phyloP scores from a whole-genome alignment of 1,140 invertebrate species.

The Pollicipes pollicipes region DNA sequence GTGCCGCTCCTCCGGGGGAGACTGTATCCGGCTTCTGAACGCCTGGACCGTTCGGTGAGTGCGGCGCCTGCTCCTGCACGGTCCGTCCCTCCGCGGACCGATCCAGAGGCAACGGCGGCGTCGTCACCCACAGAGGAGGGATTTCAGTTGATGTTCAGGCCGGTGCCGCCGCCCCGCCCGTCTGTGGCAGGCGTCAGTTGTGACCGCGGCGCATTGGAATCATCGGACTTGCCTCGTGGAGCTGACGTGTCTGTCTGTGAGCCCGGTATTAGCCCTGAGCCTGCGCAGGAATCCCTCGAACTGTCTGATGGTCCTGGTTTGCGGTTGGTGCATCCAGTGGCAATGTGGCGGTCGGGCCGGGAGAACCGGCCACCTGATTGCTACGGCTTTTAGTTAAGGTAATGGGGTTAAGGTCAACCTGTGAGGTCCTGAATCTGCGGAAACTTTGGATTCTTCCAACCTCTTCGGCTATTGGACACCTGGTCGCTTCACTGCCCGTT shows the following conservation, averaged over 20 bases:
- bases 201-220: no score
- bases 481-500: no score
- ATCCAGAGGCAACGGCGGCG: no score
- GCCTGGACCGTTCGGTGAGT: neutral
- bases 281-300: neutral
- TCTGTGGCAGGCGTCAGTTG: no score
- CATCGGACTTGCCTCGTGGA: no score
- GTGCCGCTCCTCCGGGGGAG: neutral
- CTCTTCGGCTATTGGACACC: no score
- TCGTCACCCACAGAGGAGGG: neutral
- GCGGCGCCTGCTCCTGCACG: neutral
- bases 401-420: neutral
- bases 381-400: neutral
- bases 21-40: neutral
- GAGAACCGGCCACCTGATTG: neutral
- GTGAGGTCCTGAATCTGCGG: no score
- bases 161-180: neutral
- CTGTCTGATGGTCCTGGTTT: neutral
- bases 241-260: no score
- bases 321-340: neutral
- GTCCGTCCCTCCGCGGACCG: no score
- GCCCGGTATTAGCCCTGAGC: neutral
- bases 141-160: neutral
- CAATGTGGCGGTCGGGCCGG: neutral
- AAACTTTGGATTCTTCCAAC: no score